Percentiles rank a stretch among this genome's conserved stretches.
phyloP scores from a whole-genome alignment of 2,113 vertebrate genomes.

The Nymphicus hollandicus region DNA sequence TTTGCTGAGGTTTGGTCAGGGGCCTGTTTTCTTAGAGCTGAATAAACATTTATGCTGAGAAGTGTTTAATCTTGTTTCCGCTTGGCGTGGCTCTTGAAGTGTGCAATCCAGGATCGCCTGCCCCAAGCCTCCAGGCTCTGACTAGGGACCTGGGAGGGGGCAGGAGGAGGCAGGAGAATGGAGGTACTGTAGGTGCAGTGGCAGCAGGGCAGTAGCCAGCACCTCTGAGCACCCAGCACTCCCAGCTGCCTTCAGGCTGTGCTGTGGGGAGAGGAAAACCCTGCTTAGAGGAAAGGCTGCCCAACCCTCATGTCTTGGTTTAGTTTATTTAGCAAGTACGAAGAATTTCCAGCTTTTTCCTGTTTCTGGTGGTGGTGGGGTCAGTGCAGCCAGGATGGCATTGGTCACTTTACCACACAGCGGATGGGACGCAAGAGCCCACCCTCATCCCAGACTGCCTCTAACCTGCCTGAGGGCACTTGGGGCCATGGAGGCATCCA shows the following conservation, averaged over 20 bases:
- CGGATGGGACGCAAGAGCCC: neutral
- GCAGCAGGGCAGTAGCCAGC: neutral
- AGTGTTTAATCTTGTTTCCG: slow-evolving; percentile 26
- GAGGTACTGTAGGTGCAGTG: neutral
- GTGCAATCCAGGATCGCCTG: neutral
- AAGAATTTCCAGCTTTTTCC: neutral
- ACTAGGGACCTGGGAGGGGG: neutral
- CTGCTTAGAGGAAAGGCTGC: neutral
- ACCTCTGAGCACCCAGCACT: neutral
- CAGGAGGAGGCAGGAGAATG: neutral
- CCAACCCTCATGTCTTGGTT: neutral
- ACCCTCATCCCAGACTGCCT: too few species aligned
- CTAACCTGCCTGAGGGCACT: neutral
- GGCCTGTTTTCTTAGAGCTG: neutral
- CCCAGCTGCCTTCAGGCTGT: neutral
- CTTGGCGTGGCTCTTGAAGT: neutral
- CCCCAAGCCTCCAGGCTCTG: neutral
- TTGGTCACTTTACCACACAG: accelerated
- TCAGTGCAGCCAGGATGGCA: neutral
- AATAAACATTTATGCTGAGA: slow-evolving; percentile 23
- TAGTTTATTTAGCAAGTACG: neutral
- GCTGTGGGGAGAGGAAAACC: neutral
- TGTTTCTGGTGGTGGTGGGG: neutral
- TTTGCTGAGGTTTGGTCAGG: neutral
- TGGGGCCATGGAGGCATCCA: neutral